Base-by-base conservation (phyloP, 2,888 invertebrate species). In the Noctua comes region DNA sequence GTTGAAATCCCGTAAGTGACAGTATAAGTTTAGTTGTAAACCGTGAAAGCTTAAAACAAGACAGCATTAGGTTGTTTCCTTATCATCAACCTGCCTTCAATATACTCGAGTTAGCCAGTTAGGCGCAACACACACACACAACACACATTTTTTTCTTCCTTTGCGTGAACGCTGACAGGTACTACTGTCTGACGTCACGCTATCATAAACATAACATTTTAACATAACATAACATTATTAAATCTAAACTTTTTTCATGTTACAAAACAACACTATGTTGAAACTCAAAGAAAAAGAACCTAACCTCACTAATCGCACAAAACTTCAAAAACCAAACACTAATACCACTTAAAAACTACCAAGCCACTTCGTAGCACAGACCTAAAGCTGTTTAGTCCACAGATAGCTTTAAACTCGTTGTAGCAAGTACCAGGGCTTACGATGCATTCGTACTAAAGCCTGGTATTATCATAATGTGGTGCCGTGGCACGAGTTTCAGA, bases 401-500 rank as follows among this genome's bases (percentile, higher is more conserved):
- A 69, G 31, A 70, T 65, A 83, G 69, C 69, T 70, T 69, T 59
- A 51, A 57, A 72, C 71, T 62, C 57, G 59, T 66, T 70, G 57
- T 64, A 62, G 27, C 59, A 66, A 73, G 51, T 65, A 70, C 59
- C 68, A 27, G 73, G 48, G 70, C 70, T 80, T 73, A 80, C 57
- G 51, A 36, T 71, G 64, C 24, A 83, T 57, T 76, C 21, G 43
- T 11, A 68, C 43, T 43, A 31, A 84, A 73, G 80, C 51, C 65
- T 54, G 36, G 59, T n/a, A 48, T 85, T 85, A 85, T 72, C 68
- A 75, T 80, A 85, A 80, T 80, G 64, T 65, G 64, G 18, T 80
- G 59, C 16, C 24, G 64, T n/a, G 27, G 21, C 46, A 68, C 27
- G 43, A 74, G 68, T 71, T 75, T 46, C 3, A 69, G 57, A 59